Conservation (phyloP, 2,888 invertebrate species). For the Zeuzera pyrina region DNA sequence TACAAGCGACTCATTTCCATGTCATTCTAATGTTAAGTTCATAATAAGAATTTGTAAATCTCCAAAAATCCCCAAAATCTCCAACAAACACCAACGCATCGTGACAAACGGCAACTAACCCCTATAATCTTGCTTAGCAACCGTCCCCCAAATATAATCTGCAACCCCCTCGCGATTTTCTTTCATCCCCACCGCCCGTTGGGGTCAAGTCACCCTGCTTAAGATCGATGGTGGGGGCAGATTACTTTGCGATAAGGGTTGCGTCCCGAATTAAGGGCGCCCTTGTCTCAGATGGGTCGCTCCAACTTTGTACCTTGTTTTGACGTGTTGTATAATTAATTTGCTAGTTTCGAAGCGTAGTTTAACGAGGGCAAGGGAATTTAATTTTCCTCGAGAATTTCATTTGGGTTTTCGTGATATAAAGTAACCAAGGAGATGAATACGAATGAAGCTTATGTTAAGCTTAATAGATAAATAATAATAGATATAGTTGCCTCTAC, state of each 20-base stretch:
- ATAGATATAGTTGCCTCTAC: too few relatives aligned
- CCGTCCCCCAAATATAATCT: conserved; percentile 38
- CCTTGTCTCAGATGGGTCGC: conserved; percentile 63
- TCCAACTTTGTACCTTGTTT: conserved; percentile 62
- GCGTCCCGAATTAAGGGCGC: conserved; percentile 53
- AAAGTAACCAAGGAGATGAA: too few relatives aligned
- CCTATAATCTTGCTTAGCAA: conserved; percentile 42
- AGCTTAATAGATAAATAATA: too few relatives aligned
- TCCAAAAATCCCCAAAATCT: neutral
- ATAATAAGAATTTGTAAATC: neutral
- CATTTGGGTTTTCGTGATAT: too few relatives aligned
- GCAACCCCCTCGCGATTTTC: conserved; percentile 55
- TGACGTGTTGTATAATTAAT: conserved; percentile 72
- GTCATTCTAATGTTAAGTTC: too few relatives aligned
- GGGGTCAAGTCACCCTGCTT: conserved; percentile 69
- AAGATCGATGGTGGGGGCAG: conserved; percentile 69
- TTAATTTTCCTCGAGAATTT: too few relatives aligned
- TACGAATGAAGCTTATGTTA: too few relatives aligned
- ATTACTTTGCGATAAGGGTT: conserved; percentile 66
- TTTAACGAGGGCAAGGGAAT: conserved; percentile 52
- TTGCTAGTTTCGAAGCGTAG: conserved; percentile 66
- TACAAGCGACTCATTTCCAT: too few relatives aligned
- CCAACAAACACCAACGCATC: conserved; percentile 14
- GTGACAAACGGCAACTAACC: conserved; percentile 62
- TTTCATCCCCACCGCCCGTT: conserved; percentile 47